Evolutionary conservation across 2,113 vertebrate genomes (phyloP).

Genomic region (Lasiurus cinereus): DNA sequence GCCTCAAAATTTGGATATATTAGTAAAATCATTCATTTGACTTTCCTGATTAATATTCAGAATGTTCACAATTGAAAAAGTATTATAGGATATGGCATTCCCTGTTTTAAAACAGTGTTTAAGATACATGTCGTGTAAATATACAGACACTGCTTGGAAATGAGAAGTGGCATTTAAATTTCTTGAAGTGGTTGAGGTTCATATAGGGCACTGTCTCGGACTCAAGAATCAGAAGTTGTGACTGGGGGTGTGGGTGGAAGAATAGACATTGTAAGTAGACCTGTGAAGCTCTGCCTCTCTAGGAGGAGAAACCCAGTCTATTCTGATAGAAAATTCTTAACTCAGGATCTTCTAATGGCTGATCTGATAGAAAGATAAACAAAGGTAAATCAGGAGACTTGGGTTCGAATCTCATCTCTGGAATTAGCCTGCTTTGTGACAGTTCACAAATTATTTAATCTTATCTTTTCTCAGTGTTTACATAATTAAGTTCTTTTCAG

Average conservation of each 20-base stretch:
- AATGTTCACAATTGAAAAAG: neutral
- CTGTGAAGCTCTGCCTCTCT: neutral
- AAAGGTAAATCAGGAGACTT: neutral
- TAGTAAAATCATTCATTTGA: constrained; percentile 41
- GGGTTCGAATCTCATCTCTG: neutral
- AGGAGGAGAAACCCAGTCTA: neutral
- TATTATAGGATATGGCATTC: neutral
- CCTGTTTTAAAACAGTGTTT: constrained; percentile 43
- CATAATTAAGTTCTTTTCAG: neutral
- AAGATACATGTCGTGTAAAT: constrained; percentile 42
- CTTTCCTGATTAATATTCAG: constrained; percentile 38
- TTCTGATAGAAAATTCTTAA: neutral
- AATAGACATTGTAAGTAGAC: neutral
- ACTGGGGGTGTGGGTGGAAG: neutral
- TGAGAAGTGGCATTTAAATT: constrained; percentile 57
- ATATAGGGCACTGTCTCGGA: neutral
- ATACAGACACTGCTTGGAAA: constrained; percentile 1
- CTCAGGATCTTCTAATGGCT: neutral
- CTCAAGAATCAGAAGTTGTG: constrained; percentile 22
- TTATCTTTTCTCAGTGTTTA: constrained; percentile 22
- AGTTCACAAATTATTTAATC: constrained; percentile 29
- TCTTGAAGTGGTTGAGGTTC: neutral
- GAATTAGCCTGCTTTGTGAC: constrained; percentile 23
- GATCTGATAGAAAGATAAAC: neutral
- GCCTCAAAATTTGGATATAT: neutral